Conservation (phyloP, 2,797 vertebrate species). For the Cyclopterus lumpus region DNA sequence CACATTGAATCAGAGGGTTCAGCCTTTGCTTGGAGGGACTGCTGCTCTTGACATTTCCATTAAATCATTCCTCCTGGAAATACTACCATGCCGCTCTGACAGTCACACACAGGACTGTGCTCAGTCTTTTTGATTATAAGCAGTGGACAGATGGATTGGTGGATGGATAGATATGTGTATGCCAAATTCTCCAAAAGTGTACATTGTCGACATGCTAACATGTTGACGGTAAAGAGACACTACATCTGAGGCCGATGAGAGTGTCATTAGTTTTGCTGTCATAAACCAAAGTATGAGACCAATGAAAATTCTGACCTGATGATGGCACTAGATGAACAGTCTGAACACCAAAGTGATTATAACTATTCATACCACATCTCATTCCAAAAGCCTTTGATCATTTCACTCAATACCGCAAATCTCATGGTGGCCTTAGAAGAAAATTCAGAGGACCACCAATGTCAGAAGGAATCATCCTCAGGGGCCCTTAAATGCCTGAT, state of each 20-base stretch:
- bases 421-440: background rate
- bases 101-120: slow-evolving; percentile 44
- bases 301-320: background rate
- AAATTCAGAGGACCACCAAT: background rate
- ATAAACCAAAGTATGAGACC: background rate
- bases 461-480: background rate
- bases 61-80: slow-evolving; percentile 74
- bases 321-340: background rate
- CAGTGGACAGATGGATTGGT: slow-evolving; percentile 19
- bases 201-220: background rate
- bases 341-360: background rate
- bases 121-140: slow-evolving; percentile 33
- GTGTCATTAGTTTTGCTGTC: background rate
- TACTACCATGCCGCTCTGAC: slow-evolving; percentile 38
- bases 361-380: background rate
- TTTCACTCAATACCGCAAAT: background rate
- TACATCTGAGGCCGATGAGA: background rate
- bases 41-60: slow-evolving; percentile 80
- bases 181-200: background rate
- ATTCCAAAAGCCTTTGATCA: background rate
- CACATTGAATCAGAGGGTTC: slow-evolving; percentile 61
- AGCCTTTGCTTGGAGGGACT: slow-evolving; percentile 72
- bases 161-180: background rate
- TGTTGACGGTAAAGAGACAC: background rate
- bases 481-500: background rate